A percentile compares a stretch with the other conserved stretches of the same genome.
These are phyloP conservation scores for Lamellibrachia satsuma DNA, from an alignment of 2,888 invertebrate species.

Conservation along the genomic window DNA sequence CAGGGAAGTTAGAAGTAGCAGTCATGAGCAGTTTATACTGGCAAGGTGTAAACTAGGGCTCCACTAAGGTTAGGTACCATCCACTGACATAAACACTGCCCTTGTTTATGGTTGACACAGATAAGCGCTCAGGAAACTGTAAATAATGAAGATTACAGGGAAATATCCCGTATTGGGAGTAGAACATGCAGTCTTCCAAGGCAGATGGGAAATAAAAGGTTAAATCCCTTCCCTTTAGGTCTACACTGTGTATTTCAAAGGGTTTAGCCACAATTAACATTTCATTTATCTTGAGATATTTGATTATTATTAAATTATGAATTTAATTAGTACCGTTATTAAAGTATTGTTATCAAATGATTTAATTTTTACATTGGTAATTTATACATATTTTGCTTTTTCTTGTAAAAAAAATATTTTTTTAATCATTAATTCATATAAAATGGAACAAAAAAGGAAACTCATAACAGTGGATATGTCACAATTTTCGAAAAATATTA, in stretches of 20 bases:
- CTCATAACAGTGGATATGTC: background rate
- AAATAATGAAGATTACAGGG: background rate
- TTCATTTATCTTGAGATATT: too few species aligned
- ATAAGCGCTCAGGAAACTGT: background rate
- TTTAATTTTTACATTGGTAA: too few species aligned
- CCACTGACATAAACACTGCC: background rate
- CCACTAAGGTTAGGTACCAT: background rate
- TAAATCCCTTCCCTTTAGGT: background rate
- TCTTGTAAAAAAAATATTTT: too few species aligned
- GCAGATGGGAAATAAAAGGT: background rate
- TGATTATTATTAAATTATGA: too few species aligned
- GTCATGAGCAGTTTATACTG: background rate
- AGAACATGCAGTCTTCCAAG: background rate
- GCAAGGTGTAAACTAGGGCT: background rate
- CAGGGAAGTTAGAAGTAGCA: background rate
- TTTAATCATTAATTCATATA: too few species aligned
- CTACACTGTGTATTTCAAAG: background rate
- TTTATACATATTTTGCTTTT: too few species aligned
- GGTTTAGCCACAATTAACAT: too few species aligned
- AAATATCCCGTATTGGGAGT: background rate
- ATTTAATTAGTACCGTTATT: too few species aligned
- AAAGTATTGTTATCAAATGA: too few species aligned
- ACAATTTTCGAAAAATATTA: background rate
- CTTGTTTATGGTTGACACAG: background rate
- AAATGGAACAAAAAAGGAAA: background rate